Evolutionary conservation across 2,888 invertebrate genomes (phyloP), one percentile per base, ranked within the genome.

Genomic region (Synanthedon vespiformis): DNA sequence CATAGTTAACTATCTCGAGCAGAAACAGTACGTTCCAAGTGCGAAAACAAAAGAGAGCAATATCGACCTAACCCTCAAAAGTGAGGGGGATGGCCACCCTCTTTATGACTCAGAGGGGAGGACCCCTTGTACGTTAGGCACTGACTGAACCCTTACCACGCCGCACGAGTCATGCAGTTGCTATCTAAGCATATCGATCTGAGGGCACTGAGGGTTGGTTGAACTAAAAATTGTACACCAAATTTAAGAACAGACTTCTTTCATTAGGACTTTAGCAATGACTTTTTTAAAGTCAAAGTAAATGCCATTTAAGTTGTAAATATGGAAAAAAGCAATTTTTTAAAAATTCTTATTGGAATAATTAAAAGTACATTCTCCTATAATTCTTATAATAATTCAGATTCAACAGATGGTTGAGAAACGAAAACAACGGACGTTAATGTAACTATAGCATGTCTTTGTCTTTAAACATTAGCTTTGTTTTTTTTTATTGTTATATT

Each of bases 91-190:
- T 72, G 68, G 72, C 82, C 85, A 80, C 86, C 86, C 86, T 84
- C 82, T 84, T 86, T 84, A 84, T 86, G 86, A 87, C 70, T 86
- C 86, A 86, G 83, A 84, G 85, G 86, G 85, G 81, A 80, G 79
- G 74, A 77, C 84, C 86, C 86, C 86, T 82, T 74, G 78, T 81
- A 79, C 79, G 74, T 74, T 34, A 70, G 74, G 74, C 74, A 53
- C 50, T 34, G 40, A 16, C 13, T 18, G 14, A 75, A 63, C 83
- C 83, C 81, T 78, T 65, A 67, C 76, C 74, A 70, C 72, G 62
- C 64, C 58, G 68, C 63, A 68, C 68, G 61, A 65, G 64, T 61
- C 70, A 72, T 82, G 81, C 81, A 83, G 74, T 77, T 14, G 44
- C 44, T 44, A 44, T 44, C 44, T 14, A 44, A 44, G 44, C 41